Percentiles rank a stretch among this genome's conserved stretches.
These are phyloP conservation scores for Pterocles orientalis DNA, from an alignment of 2,113 vertebrate species.

Conservation along the genomic window DNA sequence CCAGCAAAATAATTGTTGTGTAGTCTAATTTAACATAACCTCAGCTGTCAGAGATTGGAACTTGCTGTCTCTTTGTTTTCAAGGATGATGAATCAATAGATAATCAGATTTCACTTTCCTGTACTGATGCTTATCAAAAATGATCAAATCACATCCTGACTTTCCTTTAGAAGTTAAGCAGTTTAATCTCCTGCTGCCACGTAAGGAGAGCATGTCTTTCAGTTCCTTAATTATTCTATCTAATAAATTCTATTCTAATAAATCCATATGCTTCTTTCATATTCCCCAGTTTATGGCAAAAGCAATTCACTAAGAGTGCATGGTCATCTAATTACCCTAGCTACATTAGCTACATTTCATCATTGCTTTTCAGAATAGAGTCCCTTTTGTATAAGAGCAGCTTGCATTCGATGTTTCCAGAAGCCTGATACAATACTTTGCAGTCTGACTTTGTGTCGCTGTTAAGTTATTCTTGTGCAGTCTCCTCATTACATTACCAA, in stretches of 20 bases:
- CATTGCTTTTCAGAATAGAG: not conserved
- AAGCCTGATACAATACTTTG: not conserved
- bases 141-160: not conserved
- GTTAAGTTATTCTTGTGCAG: not conserved
- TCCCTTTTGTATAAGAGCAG: not conserved
- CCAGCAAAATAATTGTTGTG: not conserved
- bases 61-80: not conserved
- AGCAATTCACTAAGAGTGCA: not conserved
- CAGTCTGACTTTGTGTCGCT: not conserved
- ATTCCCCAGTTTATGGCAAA: not conserved
- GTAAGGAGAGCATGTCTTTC: not conserved
- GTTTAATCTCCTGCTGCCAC: not conserved
- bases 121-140: not conserved
- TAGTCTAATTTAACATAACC: not conserved
- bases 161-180: not conserved
- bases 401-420: not conserved
- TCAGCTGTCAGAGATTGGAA: not conserved
- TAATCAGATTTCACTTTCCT: conserved; percentile 39
- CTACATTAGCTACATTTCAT: not conserved
- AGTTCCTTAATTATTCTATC: not conserved
- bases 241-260: no score
- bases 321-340: not conserved
- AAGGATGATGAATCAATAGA: conserved; percentile 9
- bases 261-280: not conserved
- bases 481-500: not conserved